Evolutionary conservation across 1,140 invertebrate genomes (phyloP).

Genomic region (Pseudomyrmex dendroicus): DNA sequence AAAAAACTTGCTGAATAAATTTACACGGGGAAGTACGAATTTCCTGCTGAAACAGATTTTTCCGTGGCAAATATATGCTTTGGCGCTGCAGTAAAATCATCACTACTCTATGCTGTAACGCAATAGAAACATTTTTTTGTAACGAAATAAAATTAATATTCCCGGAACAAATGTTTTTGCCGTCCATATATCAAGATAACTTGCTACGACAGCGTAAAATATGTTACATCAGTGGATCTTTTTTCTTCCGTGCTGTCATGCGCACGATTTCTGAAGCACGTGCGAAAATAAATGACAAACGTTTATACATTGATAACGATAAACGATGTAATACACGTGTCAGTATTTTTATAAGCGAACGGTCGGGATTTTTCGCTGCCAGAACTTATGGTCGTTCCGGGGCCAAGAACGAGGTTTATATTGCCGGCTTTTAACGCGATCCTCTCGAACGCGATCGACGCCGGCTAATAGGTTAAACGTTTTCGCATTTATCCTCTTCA

Average conservation of each 20-base stretch:
- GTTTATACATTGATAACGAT: too few species aligned
- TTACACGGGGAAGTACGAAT: too few species aligned
- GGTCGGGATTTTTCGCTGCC: background rate
- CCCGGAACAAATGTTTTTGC: background rate
- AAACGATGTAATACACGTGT: too few species aligned
- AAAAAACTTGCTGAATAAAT: too few species aligned
- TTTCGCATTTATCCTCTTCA: slow-evolving; percentile 52
- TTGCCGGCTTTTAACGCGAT: background rate
- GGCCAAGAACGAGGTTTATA: slow-evolving; percentile 15
- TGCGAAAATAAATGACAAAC: too few species aligned
- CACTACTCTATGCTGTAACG: background rate
- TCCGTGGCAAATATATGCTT: background rate
- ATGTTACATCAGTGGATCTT: background rate
- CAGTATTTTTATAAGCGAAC: too few species aligned
- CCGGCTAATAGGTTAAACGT: slow-evolving; percentile 51
- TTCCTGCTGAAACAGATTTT: slow-evolving; percentile 2
- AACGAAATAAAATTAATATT: slow-evolving; percentile 18
- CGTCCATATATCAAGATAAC: slow-evolving; percentile 9
- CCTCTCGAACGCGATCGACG: slow-evolving; percentile 18
- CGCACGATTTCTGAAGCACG: too few species aligned
- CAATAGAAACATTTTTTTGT: background rate
- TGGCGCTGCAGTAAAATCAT: too few species aligned
- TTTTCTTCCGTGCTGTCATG: slow-evolving; percentile 12
- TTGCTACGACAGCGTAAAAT: background rate
- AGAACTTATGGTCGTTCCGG: slow-evolving; percentile 17